Base-by-base conservation (phyloP, 2,888 invertebrate species). In the Taenaris catops region DNA sequence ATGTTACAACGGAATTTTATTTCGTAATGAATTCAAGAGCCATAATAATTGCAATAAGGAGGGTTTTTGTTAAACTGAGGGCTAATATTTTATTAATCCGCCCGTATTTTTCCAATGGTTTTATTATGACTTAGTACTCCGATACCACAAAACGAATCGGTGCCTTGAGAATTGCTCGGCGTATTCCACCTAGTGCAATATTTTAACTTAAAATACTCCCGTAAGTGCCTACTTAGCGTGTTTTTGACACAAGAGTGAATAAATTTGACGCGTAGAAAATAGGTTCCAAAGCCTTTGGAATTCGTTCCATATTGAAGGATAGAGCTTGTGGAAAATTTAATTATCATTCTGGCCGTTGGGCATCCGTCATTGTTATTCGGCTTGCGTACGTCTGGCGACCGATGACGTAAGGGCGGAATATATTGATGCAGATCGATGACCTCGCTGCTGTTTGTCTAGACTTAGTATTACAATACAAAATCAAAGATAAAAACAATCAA, bases 241-340 rank as follows among this genome's bases (percentile, higher is more conserved):
- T 12, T 20, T 23, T 17, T 11, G n/a, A 18, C 8, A 32, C 8
- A n/a, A 20, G 26, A 31, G n/a, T 16, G 16, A 21, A 31, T 20
- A 20, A 12, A 29, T 14, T 31, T 16, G 2, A 23, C n/a, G 25
- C 8, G 17, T 6, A 25, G 17, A 17, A 39, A 17, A 38, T 39
- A 50, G 52, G 53, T 62, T 63, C 58, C 51, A 54, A 50, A 53
- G 51, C 55, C 52, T 60, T 58, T 52, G 45, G 49, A 63, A 67
- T 71, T 67, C 58, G 62, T 69, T 68, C 53, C 58, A 53, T 62
- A 57, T 52, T 48, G 58, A 61, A 51, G 57, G 55, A 53, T 51
- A 44, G 55, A 58, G 65, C 62, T 73, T 66, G 80, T 78, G 70
- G 76, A 73, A 81, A 83, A 78, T 79, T 72, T 79, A 81, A 84